A percentile compares a stretch with the other conserved stretches of the same genome.
Evolutionary conservation across 2,888 invertebrate genomes (phyloP).

Genomic region (Habrosyne pyritoides): DNA sequence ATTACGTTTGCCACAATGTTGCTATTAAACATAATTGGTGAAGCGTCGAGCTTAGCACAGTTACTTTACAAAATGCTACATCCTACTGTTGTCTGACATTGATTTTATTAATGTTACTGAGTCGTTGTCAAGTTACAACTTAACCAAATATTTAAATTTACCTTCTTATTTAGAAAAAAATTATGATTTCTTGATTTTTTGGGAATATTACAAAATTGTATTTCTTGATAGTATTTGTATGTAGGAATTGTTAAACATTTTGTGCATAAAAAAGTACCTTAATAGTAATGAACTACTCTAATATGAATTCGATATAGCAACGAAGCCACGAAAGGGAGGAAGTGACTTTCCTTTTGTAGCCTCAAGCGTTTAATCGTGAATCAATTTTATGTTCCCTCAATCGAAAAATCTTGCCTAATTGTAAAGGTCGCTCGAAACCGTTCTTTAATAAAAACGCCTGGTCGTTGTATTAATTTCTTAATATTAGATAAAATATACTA

Average conservation of each 20-base stretch:
- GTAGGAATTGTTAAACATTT: neutral
- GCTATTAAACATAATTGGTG: constrained; percentile 63
- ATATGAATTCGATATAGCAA: constrained; percentile 43
- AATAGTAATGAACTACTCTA: constrained; percentile 18
- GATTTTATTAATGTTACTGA: neutral
- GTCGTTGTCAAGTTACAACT: neutral
- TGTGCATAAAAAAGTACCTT: too few relatives aligned
- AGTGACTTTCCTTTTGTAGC: constrained; percentile 63
- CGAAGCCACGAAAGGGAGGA: constrained; percentile 55
- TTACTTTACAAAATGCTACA: constrained; percentile 23
- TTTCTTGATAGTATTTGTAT: neutral
- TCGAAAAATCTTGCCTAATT: constrained; percentile 36
- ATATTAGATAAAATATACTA: too few relatives aligned
- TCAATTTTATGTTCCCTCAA: constrained; percentile 60
- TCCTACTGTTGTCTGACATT: constrained; percentile 1
- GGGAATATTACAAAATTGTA: neutral
- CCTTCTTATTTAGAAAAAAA: neutral
- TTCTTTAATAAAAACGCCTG: constrained; percentile 29
- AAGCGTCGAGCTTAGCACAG: constrained; percentile 33
- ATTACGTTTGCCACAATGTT: constrained; percentile 69
- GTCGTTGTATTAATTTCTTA: neutral
- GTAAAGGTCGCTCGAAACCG: constrained; percentile 40
- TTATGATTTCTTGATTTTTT: neutral
- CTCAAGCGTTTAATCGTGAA: constrained; percentile 64
- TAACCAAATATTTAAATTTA: neutral